phyloP scores from a whole-genome alignment of 23 tunicate species.

The Ascidia mentula region DNA sequence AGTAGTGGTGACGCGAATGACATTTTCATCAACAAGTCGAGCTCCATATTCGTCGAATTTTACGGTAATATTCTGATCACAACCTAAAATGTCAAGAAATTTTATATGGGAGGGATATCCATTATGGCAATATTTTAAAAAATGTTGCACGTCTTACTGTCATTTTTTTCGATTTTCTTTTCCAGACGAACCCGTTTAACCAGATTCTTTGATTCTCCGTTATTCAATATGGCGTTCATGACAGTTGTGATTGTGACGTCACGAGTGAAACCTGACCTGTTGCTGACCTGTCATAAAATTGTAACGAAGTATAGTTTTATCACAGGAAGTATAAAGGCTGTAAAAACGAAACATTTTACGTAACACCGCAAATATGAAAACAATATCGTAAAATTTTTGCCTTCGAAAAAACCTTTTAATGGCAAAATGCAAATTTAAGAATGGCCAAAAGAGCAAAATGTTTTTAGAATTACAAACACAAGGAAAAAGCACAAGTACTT shows the following conservation, averaged over 20 bases:
- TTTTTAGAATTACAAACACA: no score
- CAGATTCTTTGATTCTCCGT: slow-evolving; percentile 45
- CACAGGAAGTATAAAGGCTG: no score
- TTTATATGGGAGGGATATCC: neutral
- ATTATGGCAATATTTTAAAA: neutral
- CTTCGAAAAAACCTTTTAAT: no score
- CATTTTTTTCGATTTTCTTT: neutral
- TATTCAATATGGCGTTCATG: slow-evolving; percentile 42
- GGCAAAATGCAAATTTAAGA: no score
- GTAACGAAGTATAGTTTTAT: no score
- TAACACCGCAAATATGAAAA: no score
- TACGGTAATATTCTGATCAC: slow-evolving; percentile 10
- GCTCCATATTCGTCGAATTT: slow-evolving; percentile 35
- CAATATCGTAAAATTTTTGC: no score
- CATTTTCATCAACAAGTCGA: slow-evolving; percentile 48
- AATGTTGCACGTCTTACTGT: neutral
- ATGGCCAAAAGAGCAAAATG: no score
- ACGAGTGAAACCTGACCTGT: slow-evolving; percentile 13
- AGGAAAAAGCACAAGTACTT: slow-evolving; percentile 40
- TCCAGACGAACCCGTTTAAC: neutral
- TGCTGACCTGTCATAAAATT: slow-evolving; percentile 37
- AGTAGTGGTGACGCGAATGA: slow-evolving; percentile 28
- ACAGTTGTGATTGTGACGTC: slow-evolving; percentile 29
- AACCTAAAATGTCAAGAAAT: neutral
- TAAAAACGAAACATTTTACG: no score